These are phyloP conservation scores for Astropecten irregularis DNA, from an alignment of 53 echinoderm and acorn worm species.

Conservation along the genomic window DNA sequence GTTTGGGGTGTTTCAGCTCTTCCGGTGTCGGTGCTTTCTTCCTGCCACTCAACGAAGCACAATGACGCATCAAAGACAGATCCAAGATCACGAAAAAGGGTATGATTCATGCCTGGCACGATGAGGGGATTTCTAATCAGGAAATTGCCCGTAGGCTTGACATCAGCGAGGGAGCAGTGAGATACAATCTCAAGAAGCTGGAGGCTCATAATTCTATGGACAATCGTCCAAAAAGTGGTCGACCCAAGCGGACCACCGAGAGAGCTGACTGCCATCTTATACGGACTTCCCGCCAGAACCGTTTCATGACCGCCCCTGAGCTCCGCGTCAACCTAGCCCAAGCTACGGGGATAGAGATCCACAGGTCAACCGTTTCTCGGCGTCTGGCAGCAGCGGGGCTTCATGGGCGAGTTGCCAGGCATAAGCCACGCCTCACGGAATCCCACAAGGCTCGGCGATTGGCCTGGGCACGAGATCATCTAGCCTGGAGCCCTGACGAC, in stretches of 20 bases:
- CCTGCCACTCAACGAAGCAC: too few relatives aligned
- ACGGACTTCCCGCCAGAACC: not conserved
- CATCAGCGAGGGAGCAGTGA: not conserved
- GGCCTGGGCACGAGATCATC: not conserved
- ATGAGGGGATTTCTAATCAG: slow-evolving; percentile 7
- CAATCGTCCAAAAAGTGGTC: not conserved
- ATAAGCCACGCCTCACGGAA: slow-evolving; percentile 12
- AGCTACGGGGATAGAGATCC: not conserved
- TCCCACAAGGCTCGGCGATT: not conserved
- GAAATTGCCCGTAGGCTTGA: slow-evolving; percentile 23
- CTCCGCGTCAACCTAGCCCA: not conserved
- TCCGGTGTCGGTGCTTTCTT: too few relatives aligned
- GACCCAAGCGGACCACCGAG: not conserved
- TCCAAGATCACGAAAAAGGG: too few relatives aligned
- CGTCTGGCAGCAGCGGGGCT: not conserved
- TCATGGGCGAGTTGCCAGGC: not conserved
- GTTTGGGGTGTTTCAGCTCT: too few relatives aligned
- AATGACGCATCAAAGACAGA: too few relatives aligned
- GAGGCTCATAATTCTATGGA: not conserved
- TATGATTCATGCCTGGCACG: slow-evolving; percentile 1
- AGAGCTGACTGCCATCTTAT: slow-evolving; percentile 21
- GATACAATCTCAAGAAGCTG: not conserved
- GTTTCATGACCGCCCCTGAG: too few relatives aligned
- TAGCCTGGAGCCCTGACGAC: not conserved
- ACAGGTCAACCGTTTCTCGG: not conserved